Base-by-base conservation (phyloP, 2,797 vertebrate species). In the Tangara arthus region DNA sequence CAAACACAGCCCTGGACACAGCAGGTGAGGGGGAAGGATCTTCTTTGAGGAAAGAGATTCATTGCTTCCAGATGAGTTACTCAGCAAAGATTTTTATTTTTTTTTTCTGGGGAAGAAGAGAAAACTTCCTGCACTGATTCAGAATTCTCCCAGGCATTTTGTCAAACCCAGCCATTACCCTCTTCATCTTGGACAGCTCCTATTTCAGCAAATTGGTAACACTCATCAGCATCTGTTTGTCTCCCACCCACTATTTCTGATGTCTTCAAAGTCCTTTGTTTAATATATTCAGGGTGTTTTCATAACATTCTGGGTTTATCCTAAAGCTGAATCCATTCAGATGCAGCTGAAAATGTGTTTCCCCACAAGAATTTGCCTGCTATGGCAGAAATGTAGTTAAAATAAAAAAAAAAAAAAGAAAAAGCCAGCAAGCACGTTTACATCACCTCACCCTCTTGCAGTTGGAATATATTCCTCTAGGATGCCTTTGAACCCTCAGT, bases 271-370 rank as follows among this genome's bases (percentile, higher is more conserved):
- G 87, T 76, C 80, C 37, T 93, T 81, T 83, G 56, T 91, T 96
- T 95, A 95, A 96, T 87, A 83, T 57, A 81, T 86, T 91, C 87
- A 86, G 70, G 49, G 87, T 93, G 94, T 91, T 94, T 79, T 90
- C 93, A 94, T 66, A 84, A 85, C 32, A 60, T 88, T 79, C 82
- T 39, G 82, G 23, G 56, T 92, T 95, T 91, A 90, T 94, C 82
- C 94, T 94, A 93, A 94, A 95, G 94, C 95, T 86, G 85, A 94
- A 91, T 79, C 79, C 66, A 79, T 77, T 94, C 82, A 90, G 53
- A 79, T 86, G 86, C 87, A 91, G 80, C 91, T 94, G 91, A 96
- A 96, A 96, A 91, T 55, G 87, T 56, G 73, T n/a, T 93, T 95
- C 41, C 94, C 91, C 92, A 86, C 89, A 95, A 83, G 77, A 94